Evolutionary conservation across 2,797 vertebrate genomes (phyloP), one percentile per base, ranked within the genome.

Genomic region (Sebastes variabilis): DNA sequence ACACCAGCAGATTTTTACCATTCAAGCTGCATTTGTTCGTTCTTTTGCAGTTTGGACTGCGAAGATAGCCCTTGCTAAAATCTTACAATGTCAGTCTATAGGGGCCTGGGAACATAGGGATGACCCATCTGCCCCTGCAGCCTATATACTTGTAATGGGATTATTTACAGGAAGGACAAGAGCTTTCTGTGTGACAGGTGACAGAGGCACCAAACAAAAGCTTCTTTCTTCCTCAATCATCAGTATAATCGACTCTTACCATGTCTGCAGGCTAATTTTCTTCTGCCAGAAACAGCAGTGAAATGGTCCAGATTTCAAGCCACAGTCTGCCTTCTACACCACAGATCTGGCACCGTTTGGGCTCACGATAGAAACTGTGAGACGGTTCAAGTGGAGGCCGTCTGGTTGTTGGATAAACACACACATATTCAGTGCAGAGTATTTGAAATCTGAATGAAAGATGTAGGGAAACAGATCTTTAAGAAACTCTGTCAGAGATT

Each of bases 341-440:
- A 70, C 60, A 56, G 59, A 77, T 66, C 66, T 81, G 82, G 77
- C 66, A 59, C 34, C 6, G 54, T 61, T 80, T 14, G 13, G 12
- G 25, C 22, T 72, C 0, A 27, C 7, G 46, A 75, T 18, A 27
- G 32, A 83, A 81, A 81, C 72, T 85, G 75, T 80, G 75, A 89
- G 66, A 79, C 2, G 3, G 58, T 74, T 83, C 67, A 78, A 81
- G 59, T 27, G 32, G 27, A 65, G 59, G 20, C 72, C 54, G 66
- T 64, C 66, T 83, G 72, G 62, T 49, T 80, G 73, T 75, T 85
- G 74, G 76, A 78, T 73, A 77, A 88, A 85, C 76, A 87, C 25
- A 4, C 20, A 69, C 52, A 66, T 64, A 64, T 56, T 68, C 54
- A 42, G 27, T 12, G 68, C 12, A 20, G 14, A 36, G 20, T 8